Base-by-base conservation (phyloP, 2,113 vertebrate genomes). In the Alligator sinensis region DNA sequence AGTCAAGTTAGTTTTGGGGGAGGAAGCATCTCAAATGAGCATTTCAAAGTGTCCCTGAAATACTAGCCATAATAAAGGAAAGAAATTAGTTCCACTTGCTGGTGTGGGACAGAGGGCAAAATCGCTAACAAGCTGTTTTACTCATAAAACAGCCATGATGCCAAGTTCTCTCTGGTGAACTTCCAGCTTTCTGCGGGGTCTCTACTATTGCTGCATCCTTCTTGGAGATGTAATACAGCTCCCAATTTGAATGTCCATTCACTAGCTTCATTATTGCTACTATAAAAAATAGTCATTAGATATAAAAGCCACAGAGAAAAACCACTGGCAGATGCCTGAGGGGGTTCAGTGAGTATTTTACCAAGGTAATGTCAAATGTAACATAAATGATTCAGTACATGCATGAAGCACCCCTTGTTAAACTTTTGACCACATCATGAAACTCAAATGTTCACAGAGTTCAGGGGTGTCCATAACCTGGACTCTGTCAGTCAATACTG, bases 281-380 rank as follows among this genome's bases (percentile, higher is more conserved):
- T 81, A 34, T 61, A 58, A 91, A 68, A 16, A 93, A 86, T 30
- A 79, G 7, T 25, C 83, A 68, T 62, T 10, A 62, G 61, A 62
- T 25, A 62, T 9, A 62, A 24, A 21, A 24, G 25, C 21, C 25
- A 21, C 25, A 24, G 77, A 82, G 77, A 91, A 92, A 95, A 94
- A 14, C 9, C 72, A 81, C 14, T 84, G 70, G 13, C 9, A 59
- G 68, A 79, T 14, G 11, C 25, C 61, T 62, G 22, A 24, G 76
- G 13, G 30, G 54, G 4, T 81, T 89, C 30, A 60, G 54, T 17
- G 80, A 83, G 3, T 76, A 70, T 81, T 90, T 62, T 60, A 62
- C 54, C 68, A 85, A 54, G 27, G 89, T 77, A 94, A 90, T 54
- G 58, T 86, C 87, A 93, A 16, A 74, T 25, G 22, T 62, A 62